Base-by-base conservation (phyloP, 92 coral and sea anemone genomes). In the Paramuricea clavata region DNA sequence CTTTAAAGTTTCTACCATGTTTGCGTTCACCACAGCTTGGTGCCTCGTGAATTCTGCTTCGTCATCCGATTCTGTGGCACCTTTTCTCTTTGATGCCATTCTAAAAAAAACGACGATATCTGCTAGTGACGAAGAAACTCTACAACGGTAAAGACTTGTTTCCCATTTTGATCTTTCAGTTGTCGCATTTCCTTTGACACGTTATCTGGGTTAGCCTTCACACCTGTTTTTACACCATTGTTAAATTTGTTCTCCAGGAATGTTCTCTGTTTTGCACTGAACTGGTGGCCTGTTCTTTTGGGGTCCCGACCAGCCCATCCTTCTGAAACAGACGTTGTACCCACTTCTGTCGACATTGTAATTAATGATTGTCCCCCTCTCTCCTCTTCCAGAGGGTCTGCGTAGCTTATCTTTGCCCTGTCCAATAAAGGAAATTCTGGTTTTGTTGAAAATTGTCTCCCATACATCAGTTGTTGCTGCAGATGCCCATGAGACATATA, bases 401-500 rank as follows among this genome's bases (percentile, higher is more conserved):
- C 69, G 49, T 71, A 83, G 30, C 83, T 57, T 59, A 71, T n/a
- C 72, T 71, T 83, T 50, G 83, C 83, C 50, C 49, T 44, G 88
- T 83, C 88, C 7, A 83, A 32, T 19, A 83, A 49, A 31, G 65
- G 42, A 78, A 12, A 34, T 70, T 83, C 49, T 62, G 50, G 61
- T 76, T 86, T 22, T 57, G 74, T 52, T 13, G 33, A 17, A 39
- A 62, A 36, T 44, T 67, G 25, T 56, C 77, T 87, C 15, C 90
- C 86, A 49, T 79, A 52, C 2, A 34, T 61, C 5, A 81, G 81
- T 72, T 82, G 91, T 65, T 81, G 87, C 43, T 81, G 49, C 47
- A 87, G 82, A 17, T 54, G 49, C 26, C 87, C 47, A 72, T 87
- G 49, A 26, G 91, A 81, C 87, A 87, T 62, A 52, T 87, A 87